A percentile compares a stretch with the other conserved stretches of the same genome.
Conservation (phyloP, 1,140 invertebrate genomes). For the Diplogasteroides magnus region DNA sequence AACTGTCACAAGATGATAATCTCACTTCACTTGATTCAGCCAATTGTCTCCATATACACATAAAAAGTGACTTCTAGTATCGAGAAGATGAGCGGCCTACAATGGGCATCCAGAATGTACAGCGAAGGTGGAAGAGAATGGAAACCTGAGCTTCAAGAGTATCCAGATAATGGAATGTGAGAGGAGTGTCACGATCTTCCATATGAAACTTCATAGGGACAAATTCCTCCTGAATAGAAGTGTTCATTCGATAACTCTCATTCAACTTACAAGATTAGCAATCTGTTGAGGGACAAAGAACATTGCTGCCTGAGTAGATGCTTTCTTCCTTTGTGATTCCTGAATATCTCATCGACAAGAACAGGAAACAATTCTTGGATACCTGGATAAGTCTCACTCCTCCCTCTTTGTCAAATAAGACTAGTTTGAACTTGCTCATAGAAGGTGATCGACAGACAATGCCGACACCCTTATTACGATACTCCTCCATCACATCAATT, state of each 20-base stretch:
- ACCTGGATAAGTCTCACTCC: conserved; percentile 51
- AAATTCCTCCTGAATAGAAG: conserved; percentile 49
- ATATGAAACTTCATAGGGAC: conserved; percentile 48
- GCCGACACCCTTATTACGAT: conserved; percentile 41
- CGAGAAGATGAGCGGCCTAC: conserved; percentile 45
- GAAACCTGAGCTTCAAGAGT: conserved; percentile 45
- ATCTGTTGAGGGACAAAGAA: conserved; percentile 54
- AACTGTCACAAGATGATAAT: conserved; percentile 27
- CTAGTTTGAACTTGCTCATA: conserved; percentile 54
- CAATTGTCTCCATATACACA: conserved; percentile 55
- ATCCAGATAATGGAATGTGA: conserved; percentile 50
- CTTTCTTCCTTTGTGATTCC: conserved; percentile 51
- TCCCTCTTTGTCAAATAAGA: conserved; percentile 53
- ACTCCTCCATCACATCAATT: conserved; percentile 40
- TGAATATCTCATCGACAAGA: conserved; percentile 2
- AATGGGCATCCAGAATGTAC: no score
- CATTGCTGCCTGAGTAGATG: conserved; percentile 44
- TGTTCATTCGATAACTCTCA: no score
- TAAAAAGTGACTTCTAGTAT: conserved; percentile 41
- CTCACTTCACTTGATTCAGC: conserved; percentile 44
- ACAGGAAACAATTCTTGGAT: conserved; percentile 34
- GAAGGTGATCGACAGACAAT: conserved; percentile 48
- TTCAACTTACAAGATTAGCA: no score
- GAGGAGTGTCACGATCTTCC: conserved; percentile 42
- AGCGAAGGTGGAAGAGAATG: neutral